phyloP scores from a whole-genome alignment of 1,140 invertebrate species.

The Fopius arisanus region DNA sequence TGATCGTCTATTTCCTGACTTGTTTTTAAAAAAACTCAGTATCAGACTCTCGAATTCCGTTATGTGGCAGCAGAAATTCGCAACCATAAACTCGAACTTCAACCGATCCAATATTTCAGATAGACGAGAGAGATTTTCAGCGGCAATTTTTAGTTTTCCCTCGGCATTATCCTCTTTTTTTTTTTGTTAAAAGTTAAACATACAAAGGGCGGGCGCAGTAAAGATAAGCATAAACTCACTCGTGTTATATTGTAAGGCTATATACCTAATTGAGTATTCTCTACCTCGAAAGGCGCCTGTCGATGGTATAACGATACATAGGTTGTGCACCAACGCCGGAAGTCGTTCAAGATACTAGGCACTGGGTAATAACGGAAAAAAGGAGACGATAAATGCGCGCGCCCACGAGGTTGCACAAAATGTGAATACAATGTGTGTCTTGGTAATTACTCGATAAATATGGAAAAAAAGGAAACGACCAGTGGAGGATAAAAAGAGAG shows the following conservation, averaged over 20 bases:
- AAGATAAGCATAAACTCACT: constrained; percentile 32
- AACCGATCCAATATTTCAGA: constrained; percentile 7
- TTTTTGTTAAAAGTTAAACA: constrained; percentile 16
- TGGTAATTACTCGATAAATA: constrained; percentile 5
- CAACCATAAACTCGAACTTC: background rate
- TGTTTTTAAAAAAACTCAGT: background rate
- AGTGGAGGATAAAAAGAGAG: constrained; percentile 36
- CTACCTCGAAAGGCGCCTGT: constrained; percentile 57
- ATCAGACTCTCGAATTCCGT: background rate
- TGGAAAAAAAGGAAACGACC: constrained; percentile 1
- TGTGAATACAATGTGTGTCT: constrained; percentile 9
- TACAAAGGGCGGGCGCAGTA: constrained; percentile 24
- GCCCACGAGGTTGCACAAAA: background rate
- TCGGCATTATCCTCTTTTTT: background rate
- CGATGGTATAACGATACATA: constrained; percentile 57
- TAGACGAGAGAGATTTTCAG: background rate
- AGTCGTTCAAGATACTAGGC: constrained; percentile 56
- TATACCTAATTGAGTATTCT: constrained; percentile 60
- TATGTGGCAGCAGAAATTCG: background rate
- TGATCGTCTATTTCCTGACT: background rate
- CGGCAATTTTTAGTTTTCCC: constrained; percentile 14
- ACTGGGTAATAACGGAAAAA: constrained; percentile 52
- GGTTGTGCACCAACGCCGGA: constrained; percentile 46
- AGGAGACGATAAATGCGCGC: constrained; percentile 53
- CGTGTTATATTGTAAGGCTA: constrained; percentile 30